Conservation (phyloP, 2,888 invertebrate species). For the Volucella inanis region DNA sequence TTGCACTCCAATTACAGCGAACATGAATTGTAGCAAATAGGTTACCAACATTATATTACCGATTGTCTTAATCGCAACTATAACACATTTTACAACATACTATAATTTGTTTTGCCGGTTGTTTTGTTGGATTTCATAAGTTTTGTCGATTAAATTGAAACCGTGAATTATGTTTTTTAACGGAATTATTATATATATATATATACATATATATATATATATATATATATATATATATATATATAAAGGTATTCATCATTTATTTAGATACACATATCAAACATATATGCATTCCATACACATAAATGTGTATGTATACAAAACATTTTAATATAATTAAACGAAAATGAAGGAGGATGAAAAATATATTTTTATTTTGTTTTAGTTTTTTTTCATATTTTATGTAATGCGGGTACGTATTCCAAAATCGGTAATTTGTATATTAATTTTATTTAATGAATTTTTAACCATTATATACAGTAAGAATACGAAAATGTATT, state of each 20-base stretch:
- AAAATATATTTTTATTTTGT: slow-evolving; percentile 24
- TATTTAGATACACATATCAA: too few species aligned
- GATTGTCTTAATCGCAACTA: slow-evolving; percentile 99
- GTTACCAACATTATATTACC: slow-evolving; percentile 99
- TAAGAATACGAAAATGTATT: slow-evolving; percentile 4
- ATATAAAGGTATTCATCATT: neutral
- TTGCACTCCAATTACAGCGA: slow-evolving; percentile 99
- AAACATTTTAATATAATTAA: neutral
- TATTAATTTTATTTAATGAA: slow-evolving; percentile 31
- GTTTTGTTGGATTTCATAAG: slow-evolving; percentile 47
- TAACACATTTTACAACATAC: slow-evolving; percentile 99
- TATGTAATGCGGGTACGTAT: slow-evolving; percentile 25
- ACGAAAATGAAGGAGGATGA: neutral
- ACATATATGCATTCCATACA: neutral
- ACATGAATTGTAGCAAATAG: slow-evolving; percentile 99
- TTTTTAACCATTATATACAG: slow-evolving; percentile 51
- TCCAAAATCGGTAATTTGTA: slow-evolving; percentile 39
- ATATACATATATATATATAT: slow-evolving; percentile 19
- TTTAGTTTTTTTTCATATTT: slow-evolving; percentile 36
- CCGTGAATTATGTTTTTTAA: slow-evolving; percentile 10
- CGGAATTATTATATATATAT: slow-evolving; percentile 19
- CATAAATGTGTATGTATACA: neutral
- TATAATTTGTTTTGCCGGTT: slow-evolving; percentile 81
- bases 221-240: slow-evolving; percentile 24
- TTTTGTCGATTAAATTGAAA: slow-evolving; percentile 14